Evolutionary conservation across 2,888 invertebrate genomes (phyloP).

Genomic region (Colostygia pectinataria): DNA sequence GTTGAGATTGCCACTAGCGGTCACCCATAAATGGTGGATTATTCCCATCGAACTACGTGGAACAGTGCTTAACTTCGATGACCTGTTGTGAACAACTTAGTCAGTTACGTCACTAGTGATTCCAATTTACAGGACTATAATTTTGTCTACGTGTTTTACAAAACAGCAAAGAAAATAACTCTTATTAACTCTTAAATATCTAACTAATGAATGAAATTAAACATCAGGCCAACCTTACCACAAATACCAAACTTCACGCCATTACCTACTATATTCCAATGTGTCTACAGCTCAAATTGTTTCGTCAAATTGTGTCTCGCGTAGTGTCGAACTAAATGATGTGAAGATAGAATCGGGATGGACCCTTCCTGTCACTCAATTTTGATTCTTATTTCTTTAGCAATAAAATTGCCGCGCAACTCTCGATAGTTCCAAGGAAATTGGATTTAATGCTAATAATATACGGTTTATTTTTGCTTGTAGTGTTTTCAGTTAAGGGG

Average conservation of each 20-base stretch:
- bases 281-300: conserved; percentile 35
- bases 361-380: conserved; percentile 46
- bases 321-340: conserved; percentile 53
- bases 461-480: conserved; percentile 49
- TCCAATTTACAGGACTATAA: neutral
- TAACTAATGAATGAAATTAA: conserved; percentile 61
- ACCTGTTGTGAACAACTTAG: too few relatives aligned
- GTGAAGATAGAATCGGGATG: conserved; percentile 65
- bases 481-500: conserved; percentile 50
- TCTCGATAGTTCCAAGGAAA: conserved; percentile 34
- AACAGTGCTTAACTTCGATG: too few relatives aligned
- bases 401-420: conserved; percentile 27
- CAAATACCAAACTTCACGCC: conserved; percentile 21
- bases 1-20: too few relatives aligned
- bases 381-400: conserved; percentile 46
- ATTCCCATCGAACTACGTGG: too few relatives aligned
- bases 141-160: conserved; percentile 6
- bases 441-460: conserved; percentile 32
- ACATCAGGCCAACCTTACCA: conserved; percentile 37
- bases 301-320: conserved; percentile 38
- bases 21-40: too few relatives aligned
- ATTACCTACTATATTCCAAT: conserved; percentile 32
- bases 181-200: conserved; percentile 60
- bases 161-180: conserved; percentile 34
- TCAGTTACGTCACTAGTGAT: too few relatives aligned